These are phyloP conservation scores for Fabriciana adippe DNA, from an alignment of 2,888 invertebrate species.

Conservation along the genomic window DNA sequence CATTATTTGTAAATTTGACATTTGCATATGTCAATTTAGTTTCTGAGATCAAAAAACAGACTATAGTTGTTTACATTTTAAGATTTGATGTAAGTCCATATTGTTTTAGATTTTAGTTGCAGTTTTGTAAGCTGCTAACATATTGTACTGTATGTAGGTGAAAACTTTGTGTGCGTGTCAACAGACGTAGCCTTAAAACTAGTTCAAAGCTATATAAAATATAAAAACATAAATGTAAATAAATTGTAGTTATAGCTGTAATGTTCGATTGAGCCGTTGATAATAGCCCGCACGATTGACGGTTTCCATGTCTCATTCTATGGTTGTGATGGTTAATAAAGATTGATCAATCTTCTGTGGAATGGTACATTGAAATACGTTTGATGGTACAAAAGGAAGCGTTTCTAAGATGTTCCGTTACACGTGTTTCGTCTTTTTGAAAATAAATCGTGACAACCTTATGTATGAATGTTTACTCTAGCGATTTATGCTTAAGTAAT, in stretches of 20 bases:
- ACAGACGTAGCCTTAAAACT: constrained; percentile 81
- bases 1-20: too few relatives aligned
- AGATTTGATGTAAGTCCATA: background rate
- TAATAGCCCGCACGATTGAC: constrained; percentile 57
- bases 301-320: constrained; percentile 1
- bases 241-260: constrained; percentile 65
- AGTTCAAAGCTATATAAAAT: constrained; percentile 79
- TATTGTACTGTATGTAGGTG: constrained; percentile 55
- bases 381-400: constrained; percentile 43
- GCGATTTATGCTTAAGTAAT: too few relatives aligned
- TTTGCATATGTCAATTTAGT: too few relatives aligned
- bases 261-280: constrained; percentile 60
- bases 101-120: constrained; percentile 7
- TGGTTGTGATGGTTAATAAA: background rate
- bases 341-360: constrained; percentile 10
- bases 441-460: background rate
- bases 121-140: constrained; percentile 58
- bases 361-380: constrained; percentile 32
- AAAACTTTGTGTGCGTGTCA: constrained; percentile 70
- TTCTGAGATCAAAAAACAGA: too few relatives aligned
- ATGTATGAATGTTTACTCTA: background rate
- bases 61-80: background rate
- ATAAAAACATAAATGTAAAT: constrained; percentile 55
- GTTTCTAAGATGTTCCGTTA: constrained; percentile 17
- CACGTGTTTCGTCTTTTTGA: background rate